Conservation (phyloP, 2,113 vertebrate species). For the Petaurus breviceps region DNA sequence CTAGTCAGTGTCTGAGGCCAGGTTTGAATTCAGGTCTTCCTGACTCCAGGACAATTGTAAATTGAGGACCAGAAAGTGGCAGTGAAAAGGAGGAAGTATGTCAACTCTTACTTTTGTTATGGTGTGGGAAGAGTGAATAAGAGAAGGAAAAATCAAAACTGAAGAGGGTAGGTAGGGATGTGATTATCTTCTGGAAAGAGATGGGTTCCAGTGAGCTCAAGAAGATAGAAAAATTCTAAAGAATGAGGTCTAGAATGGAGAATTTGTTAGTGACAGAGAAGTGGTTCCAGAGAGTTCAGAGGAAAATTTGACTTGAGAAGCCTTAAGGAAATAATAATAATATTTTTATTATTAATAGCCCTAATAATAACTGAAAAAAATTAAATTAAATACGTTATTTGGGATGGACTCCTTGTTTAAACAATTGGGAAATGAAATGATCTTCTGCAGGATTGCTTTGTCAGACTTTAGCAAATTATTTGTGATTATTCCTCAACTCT, state of each 20-base stretch:
- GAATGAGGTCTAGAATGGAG: background rate
- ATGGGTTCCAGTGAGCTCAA: background rate
- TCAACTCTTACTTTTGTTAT: background rate
- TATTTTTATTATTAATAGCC: no score
- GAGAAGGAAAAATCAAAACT: background rate
- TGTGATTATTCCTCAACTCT: slow-evolving; percentile 55
- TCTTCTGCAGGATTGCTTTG: background rate
- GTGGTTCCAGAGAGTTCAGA: background rate
- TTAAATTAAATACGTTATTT: background rate
- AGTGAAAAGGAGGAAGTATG: background rate
- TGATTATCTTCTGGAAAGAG: background rate
- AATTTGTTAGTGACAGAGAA: background rate
- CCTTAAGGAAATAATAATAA: background rate
- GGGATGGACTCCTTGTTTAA: background rate
- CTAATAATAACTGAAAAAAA: background rate
- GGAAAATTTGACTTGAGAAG: background rate
- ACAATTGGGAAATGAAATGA: background rate
- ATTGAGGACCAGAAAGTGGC: background rate
- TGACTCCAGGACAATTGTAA: background rate
- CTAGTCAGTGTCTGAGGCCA: no score
- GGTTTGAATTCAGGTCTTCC: background rate
- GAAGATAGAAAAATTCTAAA: background rate
- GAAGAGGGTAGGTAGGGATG: background rate
- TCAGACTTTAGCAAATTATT: slow-evolving; percentile 3
- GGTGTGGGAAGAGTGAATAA: background rate